Conservation (phyloP, 1,140 invertebrate genomes). For the Saxidomus purpurata region DNA sequence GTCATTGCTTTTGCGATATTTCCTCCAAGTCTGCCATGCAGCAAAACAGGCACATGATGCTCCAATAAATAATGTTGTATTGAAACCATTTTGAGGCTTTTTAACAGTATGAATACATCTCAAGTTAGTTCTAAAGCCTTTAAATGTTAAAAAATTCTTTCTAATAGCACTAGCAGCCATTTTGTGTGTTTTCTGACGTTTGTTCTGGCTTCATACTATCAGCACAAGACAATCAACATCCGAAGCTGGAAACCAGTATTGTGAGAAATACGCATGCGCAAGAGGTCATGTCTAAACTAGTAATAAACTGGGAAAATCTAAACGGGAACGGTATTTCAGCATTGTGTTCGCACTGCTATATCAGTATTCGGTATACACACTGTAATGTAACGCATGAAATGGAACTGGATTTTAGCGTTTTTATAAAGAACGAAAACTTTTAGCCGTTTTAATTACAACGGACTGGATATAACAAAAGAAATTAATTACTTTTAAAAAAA, state of each 20-base stretch:
- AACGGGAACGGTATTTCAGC: background rate
- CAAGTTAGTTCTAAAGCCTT: conserved; percentile 31
- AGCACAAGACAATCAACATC: background rate
- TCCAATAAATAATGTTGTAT: conserved; percentile 35
- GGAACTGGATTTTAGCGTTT: conserved; percentile 28
- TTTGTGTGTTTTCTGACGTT: background rate
- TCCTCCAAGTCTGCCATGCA: conserved; percentile 44
- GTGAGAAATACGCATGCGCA: conserved; percentile 44
- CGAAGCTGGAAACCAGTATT: conserved; percentile 37
- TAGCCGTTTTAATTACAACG: background rate
- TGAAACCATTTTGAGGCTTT: background rate
- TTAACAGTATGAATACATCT: conserved; percentile 36
- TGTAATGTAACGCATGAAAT: conserved; percentile 19
- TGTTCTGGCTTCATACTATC: background rate
- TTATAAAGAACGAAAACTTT: background rate
- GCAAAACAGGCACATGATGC: conserved; percentile 46
- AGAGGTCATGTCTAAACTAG: conserved; percentile 62
- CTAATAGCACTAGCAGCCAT: conserved; percentile 51
- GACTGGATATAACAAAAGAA: conserved; percentile 15
- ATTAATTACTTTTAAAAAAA: conserved; percentile 14
- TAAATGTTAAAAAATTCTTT: conserved; percentile 32
- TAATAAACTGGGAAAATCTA: conserved; percentile 10
- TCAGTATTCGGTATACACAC: background rate
- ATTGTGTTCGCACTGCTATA: background rate
- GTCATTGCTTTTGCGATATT: background rate